Base-by-base conservation (phyloP, 37 sponge, comb jelly and placozoan species). In the Lycopodina hypogea region DNA sequence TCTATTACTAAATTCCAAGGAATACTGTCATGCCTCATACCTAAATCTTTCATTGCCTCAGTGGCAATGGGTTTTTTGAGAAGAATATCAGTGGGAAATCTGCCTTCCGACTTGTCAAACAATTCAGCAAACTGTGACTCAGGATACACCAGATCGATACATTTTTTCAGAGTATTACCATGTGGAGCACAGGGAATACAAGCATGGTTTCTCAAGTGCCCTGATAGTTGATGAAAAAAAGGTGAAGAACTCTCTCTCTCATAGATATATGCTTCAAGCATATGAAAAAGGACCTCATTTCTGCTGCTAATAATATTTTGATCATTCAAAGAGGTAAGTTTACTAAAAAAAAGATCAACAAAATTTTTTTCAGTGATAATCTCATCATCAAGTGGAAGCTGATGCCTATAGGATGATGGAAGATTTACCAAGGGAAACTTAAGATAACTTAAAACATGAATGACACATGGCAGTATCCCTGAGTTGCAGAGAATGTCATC, bases 151-250 rank as follows among this genome's bases (percentile, higher is more conserved):
- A 87, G 15, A 36, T 77, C 39, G 58, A 0, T 37, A 30, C 75
- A 69, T 58, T 63, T 34, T 40, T 56, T 74, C 15, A 87, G 63
- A 1, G 23, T 6, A 29, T 23, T 36, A 21, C 86, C 90, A 80
- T 89, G 68, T n/a, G 86, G 81, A 56, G 57, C 34, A 51, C 90
- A 85, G 17, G 90, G 90, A 58, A 89, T 69, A 28, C 76, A 76
- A 24, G 87, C 48, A 64, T 71, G 9, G 37, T 21, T 34, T 7
- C 42, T 60, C 3, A 81, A 72, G 21, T 29, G 51, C 3, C 52
- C 24, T 28, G 52, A 0, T 7, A 80, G 42, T 41, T 36, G 36
- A 32, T 6, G 2, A 37, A 33, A 32, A 24, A 56, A 11, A 1
- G 52, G 37, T n/a, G n/a, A n/a, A 23, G 18, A 14, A 61, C 22